Conservation (phyloP, 1,140 invertebrate species). For the Drosophila ironensis region DNA sequence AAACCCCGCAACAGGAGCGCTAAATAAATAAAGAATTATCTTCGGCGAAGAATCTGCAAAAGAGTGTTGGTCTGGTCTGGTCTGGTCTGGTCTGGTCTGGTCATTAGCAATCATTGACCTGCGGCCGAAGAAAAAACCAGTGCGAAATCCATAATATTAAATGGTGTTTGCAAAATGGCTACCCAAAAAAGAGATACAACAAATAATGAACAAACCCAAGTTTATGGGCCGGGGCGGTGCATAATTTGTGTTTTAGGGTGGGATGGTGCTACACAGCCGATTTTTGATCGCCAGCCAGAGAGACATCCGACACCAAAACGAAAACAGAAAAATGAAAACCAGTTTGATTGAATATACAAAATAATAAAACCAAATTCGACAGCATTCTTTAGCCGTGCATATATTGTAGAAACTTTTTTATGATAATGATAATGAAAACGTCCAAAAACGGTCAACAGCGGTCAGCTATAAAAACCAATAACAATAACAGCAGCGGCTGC, state of each 20-base stretch:
- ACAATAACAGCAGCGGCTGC: conserved; percentile 23
- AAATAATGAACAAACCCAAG: background rate
- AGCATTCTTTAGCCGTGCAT: conserved; percentile 69
- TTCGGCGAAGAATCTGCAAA: conserved; percentile 3
- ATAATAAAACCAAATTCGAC: conserved; percentile 68
- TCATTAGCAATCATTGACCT: conserved; percentile 18
- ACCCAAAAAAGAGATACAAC: background rate
- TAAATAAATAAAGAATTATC: conserved; percentile 28
- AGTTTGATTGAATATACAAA: conserved; percentile 58
- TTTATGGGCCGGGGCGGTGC: conserved; percentile 36
- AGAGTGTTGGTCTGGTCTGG: no score
- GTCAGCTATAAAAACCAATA: conserved; percentile 18
- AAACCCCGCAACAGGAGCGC: conserved; percentile 23
- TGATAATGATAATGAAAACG: conserved; percentile 57
- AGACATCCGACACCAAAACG: conserved; percentile 8
- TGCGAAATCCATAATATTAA: conserved; percentile 23
- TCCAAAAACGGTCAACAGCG: conserved; percentile 40
- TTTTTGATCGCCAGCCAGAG: conserved; percentile 1
- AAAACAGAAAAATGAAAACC: conserved; percentile 54
- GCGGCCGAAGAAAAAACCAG: conserved; percentile 13
- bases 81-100: no score
- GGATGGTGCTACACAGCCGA: conserved; percentile 33
- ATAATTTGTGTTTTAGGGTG: conserved; percentile 60
- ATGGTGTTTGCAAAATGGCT: conserved; percentile 6
- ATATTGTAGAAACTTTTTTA: conserved; percentile 68